Evolutionary conservation across 2,888 invertebrate genomes (phyloP), one percentile per base, ranked within the genome.

Genomic region (Drosophila planitibia): DNA sequence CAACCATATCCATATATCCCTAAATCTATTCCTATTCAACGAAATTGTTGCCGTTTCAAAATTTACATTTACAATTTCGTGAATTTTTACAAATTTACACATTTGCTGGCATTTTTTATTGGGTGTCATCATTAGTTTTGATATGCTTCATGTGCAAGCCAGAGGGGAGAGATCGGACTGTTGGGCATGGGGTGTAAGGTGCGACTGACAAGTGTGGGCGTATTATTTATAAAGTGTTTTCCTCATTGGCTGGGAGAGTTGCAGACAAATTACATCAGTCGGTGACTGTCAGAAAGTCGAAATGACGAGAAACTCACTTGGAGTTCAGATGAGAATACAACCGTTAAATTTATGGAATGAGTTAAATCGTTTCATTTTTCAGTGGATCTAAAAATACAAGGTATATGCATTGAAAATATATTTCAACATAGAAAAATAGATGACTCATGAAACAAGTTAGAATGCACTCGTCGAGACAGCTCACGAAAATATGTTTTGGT

Each of bases 61-160:
- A 88, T 79, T 85, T 75, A 83, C 83, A 85, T 85, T 85, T 85
- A 82, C 76, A 83, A 71, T 81, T 85, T 83, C 65, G 58, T 69
- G 70, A 54, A 68, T 86, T 86, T 83, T 77, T 71, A 86, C 85
- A 86, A 90, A 86, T 86, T 90, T 84, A 84, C 90, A 90, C 85
- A 86, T 86, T 90, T 90, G 89, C 72, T 79, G 66, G 82, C 12
- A 70, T 79, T 89, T 76, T 85, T 90, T 90, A 85, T 85, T 86
- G 90, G 84, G 87, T 89, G 89, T 90, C 90, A 89, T 86, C 85
- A 90, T 86, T 86, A 90, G 90, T 89, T 90, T 88, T 69, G 82
- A 76, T 83, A 72, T 71, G 72, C 64, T 59, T 69, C 62, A 63
- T 74, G 79, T 51, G 51, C 25, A 0, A 12, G 55, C 39, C 35